A percentile compares a stretch with the other conserved stretches of the same genome.
Evolutionary conservation across 2,113 vertebrate species (phyloP).

Genomic region (Pomatostomus ruficeps): DNA sequence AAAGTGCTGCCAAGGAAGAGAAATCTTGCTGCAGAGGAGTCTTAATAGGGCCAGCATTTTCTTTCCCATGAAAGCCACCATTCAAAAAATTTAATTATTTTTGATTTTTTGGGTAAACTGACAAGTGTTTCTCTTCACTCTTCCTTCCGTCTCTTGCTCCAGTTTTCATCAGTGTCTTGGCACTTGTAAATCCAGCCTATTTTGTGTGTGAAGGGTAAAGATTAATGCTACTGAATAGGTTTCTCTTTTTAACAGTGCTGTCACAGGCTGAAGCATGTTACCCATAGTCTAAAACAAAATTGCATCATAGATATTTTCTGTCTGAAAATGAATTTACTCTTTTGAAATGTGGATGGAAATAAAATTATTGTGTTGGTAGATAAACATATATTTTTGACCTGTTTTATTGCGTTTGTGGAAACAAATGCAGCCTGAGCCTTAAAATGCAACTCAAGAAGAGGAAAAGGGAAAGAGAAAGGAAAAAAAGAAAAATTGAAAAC

Average conservation of each 20-base stretch:
- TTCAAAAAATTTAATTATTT: neutral
- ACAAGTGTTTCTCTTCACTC: neutral
- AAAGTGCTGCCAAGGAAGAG: neutral
- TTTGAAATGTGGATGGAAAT: neutral
- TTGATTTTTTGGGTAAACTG: neutral
- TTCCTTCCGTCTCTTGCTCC: neutral
- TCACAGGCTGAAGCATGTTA: neutral
- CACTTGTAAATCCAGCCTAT: neutral
- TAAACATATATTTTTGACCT: neutral
- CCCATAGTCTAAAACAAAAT: neutral
- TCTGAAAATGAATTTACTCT: neutral
- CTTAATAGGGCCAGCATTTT: neutral
- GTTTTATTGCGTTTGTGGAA: neutral
- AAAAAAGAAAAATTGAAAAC: neutral
- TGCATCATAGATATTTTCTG: neutral
- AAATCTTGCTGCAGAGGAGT: neutral
- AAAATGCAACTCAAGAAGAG: neutral
- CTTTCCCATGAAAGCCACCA: neutral
- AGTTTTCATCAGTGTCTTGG: neutral
- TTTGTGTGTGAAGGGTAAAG: neutral
- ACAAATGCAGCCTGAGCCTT: neutral
- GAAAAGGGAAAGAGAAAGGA: neutral
- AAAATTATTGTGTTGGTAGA: neutral
- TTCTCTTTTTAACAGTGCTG: neutral
- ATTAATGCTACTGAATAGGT: neutral